These are phyloP conservation scores for Erythrocercus mccallii DNA, from an alignment of 2,113 vertebrate species.

Conservation along the genomic window DNA sequence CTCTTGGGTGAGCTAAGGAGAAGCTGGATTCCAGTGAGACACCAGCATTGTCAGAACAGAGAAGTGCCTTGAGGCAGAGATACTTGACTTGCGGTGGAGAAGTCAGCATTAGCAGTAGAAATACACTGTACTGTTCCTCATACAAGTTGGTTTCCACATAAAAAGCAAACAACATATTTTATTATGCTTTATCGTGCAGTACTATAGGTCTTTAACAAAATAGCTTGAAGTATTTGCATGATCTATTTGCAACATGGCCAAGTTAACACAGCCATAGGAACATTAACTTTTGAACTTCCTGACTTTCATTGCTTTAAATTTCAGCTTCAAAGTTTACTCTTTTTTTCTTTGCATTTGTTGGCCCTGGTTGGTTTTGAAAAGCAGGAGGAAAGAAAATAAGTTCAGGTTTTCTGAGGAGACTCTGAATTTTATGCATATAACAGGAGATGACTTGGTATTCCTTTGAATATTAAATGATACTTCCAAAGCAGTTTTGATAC, in stretches of 20 bases:
- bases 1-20: neutral
- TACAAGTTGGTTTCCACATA: neutral
- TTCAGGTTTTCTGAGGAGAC: neutral
- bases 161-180: conserved; percentile 31
- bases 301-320: conserved; percentile 55
- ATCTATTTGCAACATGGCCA: conserved; percentile 58
- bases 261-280: conserved; percentile 51
- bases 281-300: conserved; percentile 69
- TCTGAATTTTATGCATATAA: neutral
- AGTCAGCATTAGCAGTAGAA: neutral
- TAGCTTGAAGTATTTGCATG: conserved; percentile 41
- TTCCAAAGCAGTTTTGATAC: neutral
- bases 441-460: neutral
- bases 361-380: conserved; percentile 45
- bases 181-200: conserved; percentile 8
- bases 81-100: neutral
- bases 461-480: neutral
- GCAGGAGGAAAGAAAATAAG: conserved; percentile 12
- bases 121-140: neutral
- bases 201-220: conserved; percentile 41
- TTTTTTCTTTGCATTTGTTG: conserved; percentile 52
- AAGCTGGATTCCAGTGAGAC: neutral
- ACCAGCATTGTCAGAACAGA: neutral
- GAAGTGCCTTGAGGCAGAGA: neutral
- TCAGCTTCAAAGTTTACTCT: conserved; percentile 55